A percentile compares a stretch with the other conserved stretches of the same genome.
phyloP scores from a whole-genome alignment of 2,797 vertebrate species.

The Clamator glandarius region DNA sequence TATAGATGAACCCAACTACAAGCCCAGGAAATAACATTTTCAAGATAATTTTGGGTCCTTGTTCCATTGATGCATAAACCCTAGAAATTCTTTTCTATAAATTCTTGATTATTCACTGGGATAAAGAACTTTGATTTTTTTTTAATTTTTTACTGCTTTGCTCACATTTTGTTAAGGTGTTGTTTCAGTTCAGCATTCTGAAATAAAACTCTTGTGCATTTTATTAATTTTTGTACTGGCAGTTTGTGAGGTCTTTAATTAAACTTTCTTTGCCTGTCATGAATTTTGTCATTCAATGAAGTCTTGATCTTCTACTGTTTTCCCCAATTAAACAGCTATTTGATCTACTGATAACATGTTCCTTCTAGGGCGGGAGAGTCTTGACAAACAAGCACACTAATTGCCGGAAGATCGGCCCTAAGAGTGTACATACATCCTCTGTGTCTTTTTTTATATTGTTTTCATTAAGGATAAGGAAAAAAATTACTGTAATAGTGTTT shows the following conservation, averaged over 20 bases:
- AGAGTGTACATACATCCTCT: background rate
- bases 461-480: background rate
- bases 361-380: background rate
- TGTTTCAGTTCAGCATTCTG: background rate
- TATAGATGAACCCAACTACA: background rate
- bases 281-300: background rate
- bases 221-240: background rate
- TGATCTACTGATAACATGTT: background rate
- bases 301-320: background rate
- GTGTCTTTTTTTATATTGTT: background rate
- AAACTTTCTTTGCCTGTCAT: background rate
- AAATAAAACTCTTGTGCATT: background rate
- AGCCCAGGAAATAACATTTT: background rate
- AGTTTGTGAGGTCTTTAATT: background rate
- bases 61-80: background rate
- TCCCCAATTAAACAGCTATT: background rate
- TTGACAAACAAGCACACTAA: background rate
- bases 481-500: background rate
- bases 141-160: too few species aligned
- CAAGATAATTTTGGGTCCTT: background rate
- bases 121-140: background rate
- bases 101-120: background rate
- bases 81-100: background rate
- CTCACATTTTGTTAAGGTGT: background rate
- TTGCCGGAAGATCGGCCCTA: background rate